Evolutionary conservation across 1,140 invertebrate genomes (phyloP).

Genomic region (Goniozus legneri): DNA sequence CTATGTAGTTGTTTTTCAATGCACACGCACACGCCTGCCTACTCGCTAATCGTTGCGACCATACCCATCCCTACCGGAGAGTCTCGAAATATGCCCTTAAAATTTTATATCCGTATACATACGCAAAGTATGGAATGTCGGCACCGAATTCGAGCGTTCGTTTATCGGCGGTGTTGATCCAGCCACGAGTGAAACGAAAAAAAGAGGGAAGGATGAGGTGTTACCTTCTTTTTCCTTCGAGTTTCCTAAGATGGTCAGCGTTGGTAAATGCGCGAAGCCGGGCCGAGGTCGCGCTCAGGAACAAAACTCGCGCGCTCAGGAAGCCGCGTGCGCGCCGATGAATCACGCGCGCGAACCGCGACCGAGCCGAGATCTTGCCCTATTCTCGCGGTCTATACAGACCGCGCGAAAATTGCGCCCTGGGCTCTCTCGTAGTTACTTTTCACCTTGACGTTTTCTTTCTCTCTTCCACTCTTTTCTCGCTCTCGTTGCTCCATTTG

Average conservation of each 20-base stretch:
- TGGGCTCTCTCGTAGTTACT: no score
- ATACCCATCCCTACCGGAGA: constrained; percentile 17
- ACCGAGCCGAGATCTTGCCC: not conserved
- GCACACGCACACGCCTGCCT: constrained; percentile 17
- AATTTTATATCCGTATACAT: no score
- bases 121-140: no score
- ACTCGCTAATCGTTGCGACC: constrained; percentile 27
- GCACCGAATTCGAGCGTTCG: no score
- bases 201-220: constrained; percentile 5
- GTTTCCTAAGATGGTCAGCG: constrained; percentile 29
- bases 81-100: no score
- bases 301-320: constrained; percentile 11
- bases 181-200: constrained; percentile 1
- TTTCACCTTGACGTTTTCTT: no score
- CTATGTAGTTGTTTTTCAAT: constrained; percentile 45
- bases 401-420: no score
- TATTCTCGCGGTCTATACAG: not conserved
- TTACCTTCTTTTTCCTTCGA: not conserved
- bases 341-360: constrained; percentile 10
- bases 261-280: constrained; percentile 23
- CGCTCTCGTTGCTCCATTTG: no score
- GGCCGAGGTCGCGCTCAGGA: constrained; percentile 3
- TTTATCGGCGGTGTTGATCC: not conserved
- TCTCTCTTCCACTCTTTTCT: no score
- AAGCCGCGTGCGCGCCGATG: constrained; percentile 11